Percentiles rank a stretch among this genome's conserved stretches.
phyloP scores from a whole-genome alignment of 2,113 vertebrate genomes.

The Mionectes macconnelli region DNA sequence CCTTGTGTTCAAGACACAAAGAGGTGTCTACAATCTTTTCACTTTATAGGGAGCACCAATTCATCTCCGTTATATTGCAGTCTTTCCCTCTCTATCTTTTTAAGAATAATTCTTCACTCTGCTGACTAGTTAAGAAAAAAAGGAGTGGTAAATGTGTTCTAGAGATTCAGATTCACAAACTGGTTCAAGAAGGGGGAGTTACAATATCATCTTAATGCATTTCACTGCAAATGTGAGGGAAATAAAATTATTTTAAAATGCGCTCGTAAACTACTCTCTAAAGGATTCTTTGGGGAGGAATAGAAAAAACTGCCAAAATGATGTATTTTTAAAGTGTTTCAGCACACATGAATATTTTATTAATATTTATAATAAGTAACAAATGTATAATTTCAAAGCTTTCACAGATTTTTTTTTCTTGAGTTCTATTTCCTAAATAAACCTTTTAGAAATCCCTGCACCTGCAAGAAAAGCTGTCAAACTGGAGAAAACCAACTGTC shows the following conservation, averaged over 20 bases:
- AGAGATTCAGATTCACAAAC: not conserved
- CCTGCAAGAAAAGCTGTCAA: not conserved
- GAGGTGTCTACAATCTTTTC: not conserved
- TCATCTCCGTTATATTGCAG: not conserved
- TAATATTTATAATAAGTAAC: not conserved
- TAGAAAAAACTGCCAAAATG: not conserved
- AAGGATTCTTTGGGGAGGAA: not conserved
- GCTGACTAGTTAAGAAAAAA: not conserved
- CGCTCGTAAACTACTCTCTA: not conserved
- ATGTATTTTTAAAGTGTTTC: not conserved
- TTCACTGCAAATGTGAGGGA: not conserved
- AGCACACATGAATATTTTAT: not conserved
- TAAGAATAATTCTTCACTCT: not conserved
- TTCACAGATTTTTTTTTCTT: not conserved
- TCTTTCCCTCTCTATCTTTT: not conserved
- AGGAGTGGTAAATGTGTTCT: not conserved
- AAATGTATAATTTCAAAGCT: not conserved
- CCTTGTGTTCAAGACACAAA: too few species aligned
- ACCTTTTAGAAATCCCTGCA: not conserved
- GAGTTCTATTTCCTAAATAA: not conserved
- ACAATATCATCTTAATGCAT: not conserved
- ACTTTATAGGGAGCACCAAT: not conserved
- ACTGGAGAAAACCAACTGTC: not conserved
- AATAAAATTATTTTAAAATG: not conserved
- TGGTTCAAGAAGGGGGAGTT: not conserved